These are phyloP conservation scores for Congeria kusceri DNA, from an alignment of 2,888 invertebrate species.

Conservation along the genomic window DNA sequence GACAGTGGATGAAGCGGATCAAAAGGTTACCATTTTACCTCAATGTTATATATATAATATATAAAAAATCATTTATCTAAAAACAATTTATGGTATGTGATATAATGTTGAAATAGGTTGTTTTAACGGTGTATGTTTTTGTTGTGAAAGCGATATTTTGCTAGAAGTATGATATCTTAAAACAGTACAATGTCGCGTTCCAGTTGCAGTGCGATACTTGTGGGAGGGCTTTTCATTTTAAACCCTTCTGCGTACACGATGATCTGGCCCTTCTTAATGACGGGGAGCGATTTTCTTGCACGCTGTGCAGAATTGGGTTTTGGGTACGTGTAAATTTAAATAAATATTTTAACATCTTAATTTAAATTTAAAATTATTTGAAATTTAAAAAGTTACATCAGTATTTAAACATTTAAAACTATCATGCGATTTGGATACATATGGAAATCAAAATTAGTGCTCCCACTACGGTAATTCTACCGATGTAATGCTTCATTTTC, in stretches of 20 bases:
- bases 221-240: slow-evolving; percentile 13
- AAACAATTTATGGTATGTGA: no score
- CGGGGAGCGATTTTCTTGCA: slow-evolving; percentile 10
- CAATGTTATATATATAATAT: neutral
- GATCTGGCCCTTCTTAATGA: neutral
- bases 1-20: neutral
- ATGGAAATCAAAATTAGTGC: no score
- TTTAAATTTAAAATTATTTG: no score
- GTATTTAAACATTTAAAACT: no score
- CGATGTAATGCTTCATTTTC: no score
- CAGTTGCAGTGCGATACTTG: slow-evolving; percentile 6
- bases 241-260: slow-evolving; percentile 6
- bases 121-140: no score
- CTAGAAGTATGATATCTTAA: no score
- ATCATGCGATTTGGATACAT: no score
- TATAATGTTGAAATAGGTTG: neutral
- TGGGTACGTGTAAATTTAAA: slow-evolving; percentile 4
- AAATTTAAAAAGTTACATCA: no score
- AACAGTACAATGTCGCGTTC: neutral
- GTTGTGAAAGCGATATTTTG: no score
- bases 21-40: slow-evolving; percentile 3
- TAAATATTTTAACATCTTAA: neutral
- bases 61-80: no score
- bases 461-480: no score
- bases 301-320: slow-evolving; percentile 5